phyloP scores from a whole-genome alignment of 2,113 vertebrate species.

The Laticauda laticaudata region DNA sequence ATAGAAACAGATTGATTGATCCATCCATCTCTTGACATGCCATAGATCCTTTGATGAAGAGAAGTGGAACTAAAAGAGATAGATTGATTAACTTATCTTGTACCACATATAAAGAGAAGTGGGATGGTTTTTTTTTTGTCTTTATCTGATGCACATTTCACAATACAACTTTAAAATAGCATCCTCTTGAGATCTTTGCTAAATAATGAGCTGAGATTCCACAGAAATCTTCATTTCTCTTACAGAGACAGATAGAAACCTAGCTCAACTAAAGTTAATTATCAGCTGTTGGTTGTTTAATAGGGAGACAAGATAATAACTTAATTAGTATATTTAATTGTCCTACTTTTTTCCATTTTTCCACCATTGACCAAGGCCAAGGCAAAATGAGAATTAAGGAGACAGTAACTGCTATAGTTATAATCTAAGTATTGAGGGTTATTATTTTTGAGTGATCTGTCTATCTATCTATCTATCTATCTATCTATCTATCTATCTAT shows the following conservation, averaged over 20 bases:
- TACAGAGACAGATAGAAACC: background rate
- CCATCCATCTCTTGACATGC: background rate
- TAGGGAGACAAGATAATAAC: background rate
- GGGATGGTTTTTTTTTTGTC: background rate
- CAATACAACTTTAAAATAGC: background rate
- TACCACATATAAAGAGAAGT: background rate
- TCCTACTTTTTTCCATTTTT: background rate
- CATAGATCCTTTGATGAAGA: background rate
- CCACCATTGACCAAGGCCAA: background rate
- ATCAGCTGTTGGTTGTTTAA: background rate
- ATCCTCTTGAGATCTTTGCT: background rate
- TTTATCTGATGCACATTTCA: background rate
- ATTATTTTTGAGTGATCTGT: background rate
- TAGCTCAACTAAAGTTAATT: background rate
- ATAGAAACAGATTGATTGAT: background rate
- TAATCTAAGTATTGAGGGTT: no score
- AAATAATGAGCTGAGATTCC: constrained; percentile 12
- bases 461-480: no score
- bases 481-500: no score
- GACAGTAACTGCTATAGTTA: background rate
- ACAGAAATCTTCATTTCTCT: background rate
- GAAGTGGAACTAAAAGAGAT: background rate
- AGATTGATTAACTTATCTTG: background rate
- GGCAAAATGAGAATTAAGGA: background rate
- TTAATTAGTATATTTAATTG: background rate